phyloP scores from a whole-genome alignment of 2,888 invertebrate species.

The Ochropleura plecta region DNA sequence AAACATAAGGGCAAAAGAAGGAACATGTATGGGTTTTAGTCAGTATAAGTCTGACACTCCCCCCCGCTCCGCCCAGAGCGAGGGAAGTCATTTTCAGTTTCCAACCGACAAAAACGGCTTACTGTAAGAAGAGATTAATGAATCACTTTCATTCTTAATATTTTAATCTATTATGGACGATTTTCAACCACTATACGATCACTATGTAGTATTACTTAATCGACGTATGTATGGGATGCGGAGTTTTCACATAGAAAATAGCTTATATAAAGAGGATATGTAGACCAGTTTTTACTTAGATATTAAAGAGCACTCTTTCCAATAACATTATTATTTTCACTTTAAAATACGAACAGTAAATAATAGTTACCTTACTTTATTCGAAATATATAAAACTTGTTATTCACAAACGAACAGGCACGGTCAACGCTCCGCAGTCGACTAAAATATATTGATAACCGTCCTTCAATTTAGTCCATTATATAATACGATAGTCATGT shows the following conservation, averaged over 20 bases:
- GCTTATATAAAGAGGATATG: background rate
- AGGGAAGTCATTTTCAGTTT: no score
- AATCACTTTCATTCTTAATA: no score
- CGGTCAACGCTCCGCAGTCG: background rate
- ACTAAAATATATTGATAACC: slow-evolving; percentile 11
- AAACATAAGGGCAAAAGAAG: no score
- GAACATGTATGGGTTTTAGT: no score
- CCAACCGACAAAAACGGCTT: no score
- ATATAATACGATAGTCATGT: slow-evolving; percentile 12
- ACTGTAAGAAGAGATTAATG: no score
- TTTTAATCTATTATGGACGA: no score
- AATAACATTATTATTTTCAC: background rate
- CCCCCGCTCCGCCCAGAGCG: no score
- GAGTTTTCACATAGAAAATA: background rate
- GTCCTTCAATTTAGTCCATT: slow-evolving; percentile 4
- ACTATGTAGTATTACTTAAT: background rate
- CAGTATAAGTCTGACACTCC: no score
- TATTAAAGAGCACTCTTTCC: background rate
- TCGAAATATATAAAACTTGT: background rate
- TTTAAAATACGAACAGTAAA: background rate
- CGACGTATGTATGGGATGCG: background rate
- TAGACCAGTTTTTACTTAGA: background rate
- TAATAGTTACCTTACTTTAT: background rate
- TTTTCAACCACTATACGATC: no score
- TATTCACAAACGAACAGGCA: no score